Conservation (phyloP, 1,140 invertebrate genomes). For the Calosoma granatense region DNA sequence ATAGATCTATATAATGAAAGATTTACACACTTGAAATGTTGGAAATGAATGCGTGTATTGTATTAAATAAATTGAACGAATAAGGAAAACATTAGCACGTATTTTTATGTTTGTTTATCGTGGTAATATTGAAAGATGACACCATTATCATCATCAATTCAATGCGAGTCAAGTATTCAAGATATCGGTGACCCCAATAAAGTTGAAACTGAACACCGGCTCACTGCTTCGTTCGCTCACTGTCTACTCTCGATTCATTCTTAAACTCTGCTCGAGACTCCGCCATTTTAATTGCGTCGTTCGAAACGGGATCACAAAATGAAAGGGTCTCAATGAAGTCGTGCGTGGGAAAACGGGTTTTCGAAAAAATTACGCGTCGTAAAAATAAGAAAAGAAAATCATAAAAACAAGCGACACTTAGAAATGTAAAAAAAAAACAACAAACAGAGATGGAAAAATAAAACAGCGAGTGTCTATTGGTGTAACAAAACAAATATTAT, state of each 20-base stretch:
- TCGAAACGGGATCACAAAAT: not conserved
- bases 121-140: conserved; percentile 2
- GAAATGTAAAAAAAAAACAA: not conserved
- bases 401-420: not conserved
- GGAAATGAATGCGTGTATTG: no score
- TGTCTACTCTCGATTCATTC: not conserved
- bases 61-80: no score
- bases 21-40: no score
- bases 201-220: not conserved
- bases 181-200: conserved; percentile 3
- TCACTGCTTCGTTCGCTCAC: no score
- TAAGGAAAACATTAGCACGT: no score
- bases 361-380: not conserved
- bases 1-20: no score
- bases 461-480: not conserved
- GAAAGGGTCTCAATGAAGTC: not conserved
- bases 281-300: no score
- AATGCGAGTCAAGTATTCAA: not conserved
- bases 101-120: not conserved
- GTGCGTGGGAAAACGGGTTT: conserved; percentile 1
- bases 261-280: not conserved
- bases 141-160: not conserved
- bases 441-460: no score
- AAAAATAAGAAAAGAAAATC: not conserved
- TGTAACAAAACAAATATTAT: not conserved